Evolutionary conservation across 1,140 invertebrate species (phyloP), one percentile per base, ranked within the genome.

Genomic region (Drosophila fuyamai): DNA sequence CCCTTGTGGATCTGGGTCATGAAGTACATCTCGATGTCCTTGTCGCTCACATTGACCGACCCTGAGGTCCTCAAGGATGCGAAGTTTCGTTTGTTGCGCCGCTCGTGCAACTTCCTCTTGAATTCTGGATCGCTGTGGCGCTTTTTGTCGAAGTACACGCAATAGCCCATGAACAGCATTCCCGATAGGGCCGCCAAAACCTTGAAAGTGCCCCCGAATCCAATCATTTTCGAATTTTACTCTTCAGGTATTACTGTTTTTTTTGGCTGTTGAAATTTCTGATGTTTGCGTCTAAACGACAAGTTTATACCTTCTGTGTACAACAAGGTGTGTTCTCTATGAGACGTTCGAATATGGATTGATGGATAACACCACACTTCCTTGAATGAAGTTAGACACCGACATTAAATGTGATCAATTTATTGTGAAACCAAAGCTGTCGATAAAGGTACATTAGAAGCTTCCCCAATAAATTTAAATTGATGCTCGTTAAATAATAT

Each of bases 71-170:
- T 13, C 93, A 93, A 81, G 82, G 16, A 27, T 0, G 6, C n/a
- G 2, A n/a, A 0, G 10, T 75, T 18, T 6, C 56, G 60, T n/a
- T 62, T 77, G 8, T 54, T 67, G 16, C 91, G 78, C 2, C 79
- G 77, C 55, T 88, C 68, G 16, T 44, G 76, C 12, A 92, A 23
- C 41, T 74, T 99, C 93, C 97, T 96, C 94, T 98, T 99, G 93
- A 98, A 99, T 70, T 97, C 95, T 0, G 98, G 98, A 94, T 98
- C 98, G 91, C 94, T 96, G 86, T 98, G 95, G 55, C 98, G 94
- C 93, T 98, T 97, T 58, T 95, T 94, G 93, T 99, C 98, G 93
- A 99, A 99, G 93, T 99, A 99, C 76, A 98, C 95, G 93, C 98
- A 99, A 93, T 99, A 99, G 13, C 98, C 98, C 27, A 58, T n/a